Evolutionary conservation across 1,140 invertebrate genomes (phyloP), one percentile per base, ranked within the genome.

Genomic region (Acromyrmex heyeri): DNA sequence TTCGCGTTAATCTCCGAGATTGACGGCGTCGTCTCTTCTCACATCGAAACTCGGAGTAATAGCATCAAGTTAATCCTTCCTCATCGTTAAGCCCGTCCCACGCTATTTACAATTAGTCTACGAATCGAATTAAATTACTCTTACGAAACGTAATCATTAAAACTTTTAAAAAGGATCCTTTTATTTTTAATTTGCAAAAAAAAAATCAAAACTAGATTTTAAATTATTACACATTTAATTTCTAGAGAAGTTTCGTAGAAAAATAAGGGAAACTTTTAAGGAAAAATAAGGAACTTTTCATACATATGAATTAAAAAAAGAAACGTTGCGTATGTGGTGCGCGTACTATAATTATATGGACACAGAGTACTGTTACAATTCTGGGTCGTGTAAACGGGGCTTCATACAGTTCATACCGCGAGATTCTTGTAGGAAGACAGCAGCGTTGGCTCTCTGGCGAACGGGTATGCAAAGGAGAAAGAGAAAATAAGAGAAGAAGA

Each of bases 401-500:
- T 83, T 83, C 18, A 48, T 38, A 14, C 14, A 21, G 67, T 83
- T 83, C 12, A 30, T 38, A 14, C n/a, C 30, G 67, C 34, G 10
- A 48, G 69, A 59, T 83, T 83, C 72, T 61, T 44, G 69, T 24
- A 50, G 79, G 69, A 75, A 50, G 55, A 69, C 77, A 34, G 61
- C 38, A 16, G 38, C 18, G 21, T 24, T 69, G 62, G 38, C 48
- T 70, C 78, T 70, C 50, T 8, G 53, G 38, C 34, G n/a, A 81
- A 73, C 69, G 79, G 61, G 67, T 82, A 82, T 73, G 79, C 38
- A 73, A 73, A 73, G 64, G 50, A 86, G 12, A 61, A 85, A n/a
- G 79, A 81, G 73, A 82, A 73, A 82, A 82, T 82, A 73, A 83
- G 73, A 61, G 72, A 78, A 72, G 27, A 44, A 48, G 75, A 78